Evolutionary conservation across 2,113 vertebrate species (phyloP).

Genomic region (Loxodonta africana): DNA sequence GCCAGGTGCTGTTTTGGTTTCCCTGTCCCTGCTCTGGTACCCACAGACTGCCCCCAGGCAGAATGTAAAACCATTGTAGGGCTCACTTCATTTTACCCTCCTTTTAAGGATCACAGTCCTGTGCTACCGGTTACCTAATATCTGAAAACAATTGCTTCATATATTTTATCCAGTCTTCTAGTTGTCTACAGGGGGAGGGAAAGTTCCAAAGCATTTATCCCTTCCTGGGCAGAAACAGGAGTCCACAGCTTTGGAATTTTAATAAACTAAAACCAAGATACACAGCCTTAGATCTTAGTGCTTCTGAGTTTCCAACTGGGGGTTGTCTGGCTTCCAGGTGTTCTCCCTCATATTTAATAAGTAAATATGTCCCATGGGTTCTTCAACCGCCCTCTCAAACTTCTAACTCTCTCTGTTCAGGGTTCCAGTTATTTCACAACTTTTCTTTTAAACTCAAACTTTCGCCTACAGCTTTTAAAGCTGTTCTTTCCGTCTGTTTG

Average conservation of each 20-base stretch:
- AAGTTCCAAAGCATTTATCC: slow-evolving; percentile 6
- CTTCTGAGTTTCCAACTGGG: neutral
- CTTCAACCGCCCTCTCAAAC: neutral
- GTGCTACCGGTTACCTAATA: neutral
- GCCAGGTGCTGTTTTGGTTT: slow-evolving; percentile 18
- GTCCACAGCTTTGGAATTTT: neutral
- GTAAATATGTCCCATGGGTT: neutral
- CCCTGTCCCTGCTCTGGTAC: neutral
- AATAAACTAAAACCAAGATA: slow-evolving; percentile 52
- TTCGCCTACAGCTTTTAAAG: slow-evolving; percentile 70
- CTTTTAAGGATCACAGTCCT: neutral
- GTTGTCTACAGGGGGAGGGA: neutral
- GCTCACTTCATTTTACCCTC: neutral
- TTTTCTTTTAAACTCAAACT: slow-evolving; percentile 72
- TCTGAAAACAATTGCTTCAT: slow-evolving; percentile 47
- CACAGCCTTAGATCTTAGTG: neutral
- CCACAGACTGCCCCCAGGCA: neutral
- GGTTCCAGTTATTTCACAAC: slow-evolving; percentile 47
- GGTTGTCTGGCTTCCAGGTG: neutral
- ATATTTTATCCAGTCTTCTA: slow-evolving; percentile 42
- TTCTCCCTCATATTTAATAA: slow-evolving; percentile 17
- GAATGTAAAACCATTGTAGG: neutral
- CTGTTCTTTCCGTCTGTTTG: slow-evolving; percentile 72
- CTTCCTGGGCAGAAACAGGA: neutral
- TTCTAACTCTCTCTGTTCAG: slow-evolving; percentile 55